Evolutionary conservation across 2,888 invertebrate species (phyloP), one percentile per base, ranked within the genome.

Genomic region (Dasysyrphus albostriatus): DNA sequence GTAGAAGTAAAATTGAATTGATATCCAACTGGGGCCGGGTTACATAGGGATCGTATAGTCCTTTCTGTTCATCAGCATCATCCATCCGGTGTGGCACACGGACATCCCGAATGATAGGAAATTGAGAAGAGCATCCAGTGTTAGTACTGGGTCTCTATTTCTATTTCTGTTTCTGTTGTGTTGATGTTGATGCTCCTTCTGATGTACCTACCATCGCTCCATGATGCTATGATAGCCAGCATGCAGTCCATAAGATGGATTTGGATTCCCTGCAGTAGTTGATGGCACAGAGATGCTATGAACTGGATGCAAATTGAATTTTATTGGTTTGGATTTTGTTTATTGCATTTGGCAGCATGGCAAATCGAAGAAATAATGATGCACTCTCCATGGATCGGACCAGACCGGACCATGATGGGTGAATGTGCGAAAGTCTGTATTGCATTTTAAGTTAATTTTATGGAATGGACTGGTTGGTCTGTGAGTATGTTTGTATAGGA

Each of bases 241-340:
- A 44, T 73, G 73, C 24, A 72, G 79, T 65, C 77, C 29, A 65
- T 6, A 65, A 44, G 47, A 65, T 65, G 44, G 74, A 47, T 29
- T 61, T 74, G 73, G 54, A 49, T 58, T 63, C 47, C 56, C 83
- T 80, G 83, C 47, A 65, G 80, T 70, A 24, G 44, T 65, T 47
- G 49, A 56, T 76, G 67, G 42, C 6, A 24, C 2, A 59, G 34
- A 51, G 37, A 67, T 51, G 51, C 49, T 49, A 51, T 44, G 47
- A 61, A 77, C 73, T 74, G 29, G 69, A 74, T 82, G 74, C 77
- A 85, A 85, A 85, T 85, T 85, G 77, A 85, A 82, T 85, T 85
- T 74, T 58, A 82, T 85, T 72, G 77, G 67, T 77, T 72, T 32
- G 61, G 69, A 73, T 70, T 77, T 65, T 69, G 61, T 67, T 77